Conservation (phyloP, 2,888 invertebrate species). For the Amblyjoppa fuscipennis region DNA sequence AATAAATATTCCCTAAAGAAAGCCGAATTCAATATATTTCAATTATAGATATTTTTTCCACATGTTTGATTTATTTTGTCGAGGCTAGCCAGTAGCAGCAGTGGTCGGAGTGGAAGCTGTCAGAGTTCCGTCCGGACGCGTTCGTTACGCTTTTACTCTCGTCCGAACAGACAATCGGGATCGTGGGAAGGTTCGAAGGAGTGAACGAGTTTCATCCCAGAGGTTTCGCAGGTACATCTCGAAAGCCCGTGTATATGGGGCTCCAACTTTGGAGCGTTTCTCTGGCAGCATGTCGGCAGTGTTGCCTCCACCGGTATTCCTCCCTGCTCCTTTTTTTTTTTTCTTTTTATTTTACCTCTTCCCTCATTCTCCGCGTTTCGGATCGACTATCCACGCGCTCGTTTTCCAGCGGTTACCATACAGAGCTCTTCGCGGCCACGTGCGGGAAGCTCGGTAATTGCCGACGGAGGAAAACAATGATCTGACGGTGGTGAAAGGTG, state of each 20-base stretch:
- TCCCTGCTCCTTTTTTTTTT: slow-evolving; percentile 10
- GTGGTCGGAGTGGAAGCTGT: slow-evolving; percentile 18
- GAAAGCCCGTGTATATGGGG: neutral
- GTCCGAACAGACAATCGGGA: slow-evolving; percentile 5
- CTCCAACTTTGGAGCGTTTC: slow-evolving; percentile 37
- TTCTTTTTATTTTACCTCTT: neutral
- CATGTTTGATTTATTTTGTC: neutral
- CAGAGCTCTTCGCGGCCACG: slow-evolving; percentile 4
- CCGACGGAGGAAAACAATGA: slow-evolving; percentile 45
- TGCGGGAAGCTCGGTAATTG: slow-evolving; percentile 34
- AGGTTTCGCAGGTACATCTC: neutral
- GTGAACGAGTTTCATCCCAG: slow-evolving; percentile 45
- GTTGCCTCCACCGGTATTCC: slow-evolving; percentile 5
- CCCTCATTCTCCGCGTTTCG: slow-evolving; percentile 24
- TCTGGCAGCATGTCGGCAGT: neutral
- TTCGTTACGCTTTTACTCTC: slow-evolving; percentile 42
- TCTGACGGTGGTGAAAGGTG: slow-evolving; percentile 21
- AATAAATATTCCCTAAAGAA: no score
- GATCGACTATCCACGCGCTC: slow-evolving; percentile 12
- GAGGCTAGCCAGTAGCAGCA: neutral
- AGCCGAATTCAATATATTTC: no score
- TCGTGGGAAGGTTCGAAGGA: neutral
- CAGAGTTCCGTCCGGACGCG: slow-evolving; percentile 26
- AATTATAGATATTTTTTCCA: neutral
- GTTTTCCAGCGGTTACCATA: slow-evolving; percentile 24